Evolutionary conservation across 2,113 vertebrate genomes (phyloP).

Genomic region (Holacanthus passer): DNA sequence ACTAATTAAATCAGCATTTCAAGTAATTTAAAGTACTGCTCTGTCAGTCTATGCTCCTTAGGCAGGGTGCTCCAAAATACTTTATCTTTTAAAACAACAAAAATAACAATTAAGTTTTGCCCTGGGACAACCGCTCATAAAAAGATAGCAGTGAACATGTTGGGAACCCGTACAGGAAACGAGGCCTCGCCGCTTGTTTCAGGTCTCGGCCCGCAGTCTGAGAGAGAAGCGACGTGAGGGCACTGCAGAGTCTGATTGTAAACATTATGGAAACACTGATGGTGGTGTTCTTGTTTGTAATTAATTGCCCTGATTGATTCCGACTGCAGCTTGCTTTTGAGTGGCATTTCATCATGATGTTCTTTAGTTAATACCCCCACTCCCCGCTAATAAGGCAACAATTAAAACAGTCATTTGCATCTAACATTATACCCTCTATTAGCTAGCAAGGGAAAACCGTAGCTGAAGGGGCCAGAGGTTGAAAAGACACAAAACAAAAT

Average conservation of each 20-base stretch:
- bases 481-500: constrained; percentile 19
- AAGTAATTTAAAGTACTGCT: constrained; percentile 54
- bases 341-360: constrained; percentile 82
- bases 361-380: constrained; percentile 77
- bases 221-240: constrained; percentile 39
- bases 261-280: constrained; percentile 76
- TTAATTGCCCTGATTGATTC: constrained; percentile 80
- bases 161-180: constrained; percentile 1
- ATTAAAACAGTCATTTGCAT: constrained; percentile 84
- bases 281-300: constrained; percentile 64
- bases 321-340: constrained; percentile 75
- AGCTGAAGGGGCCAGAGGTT: constrained; percentile 57
- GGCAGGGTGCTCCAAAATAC: constrained; percentile 39
- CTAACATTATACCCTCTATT: constrained; percentile 79
- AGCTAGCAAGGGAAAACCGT: constrained; percentile 34
- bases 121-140: constrained; percentile 52
- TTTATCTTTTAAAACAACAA: constrained; percentile 63
- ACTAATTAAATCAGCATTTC: constrained; percentile 72
- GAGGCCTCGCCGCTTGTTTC: not conserved
- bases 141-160: constrained; percentile 43
- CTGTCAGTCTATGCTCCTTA: constrained; percentile 40
- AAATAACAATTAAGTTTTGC: constrained; percentile 66
- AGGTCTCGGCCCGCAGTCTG: constrained; percentile 11
- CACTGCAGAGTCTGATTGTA: constrained; percentile 55
- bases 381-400: constrained; percentile 74